Evolutionary conservation across 2,888 invertebrate genomes (phyloP), one percentile per base, ranked within the genome.

Genomic region (Autographa gamma): DNA sequence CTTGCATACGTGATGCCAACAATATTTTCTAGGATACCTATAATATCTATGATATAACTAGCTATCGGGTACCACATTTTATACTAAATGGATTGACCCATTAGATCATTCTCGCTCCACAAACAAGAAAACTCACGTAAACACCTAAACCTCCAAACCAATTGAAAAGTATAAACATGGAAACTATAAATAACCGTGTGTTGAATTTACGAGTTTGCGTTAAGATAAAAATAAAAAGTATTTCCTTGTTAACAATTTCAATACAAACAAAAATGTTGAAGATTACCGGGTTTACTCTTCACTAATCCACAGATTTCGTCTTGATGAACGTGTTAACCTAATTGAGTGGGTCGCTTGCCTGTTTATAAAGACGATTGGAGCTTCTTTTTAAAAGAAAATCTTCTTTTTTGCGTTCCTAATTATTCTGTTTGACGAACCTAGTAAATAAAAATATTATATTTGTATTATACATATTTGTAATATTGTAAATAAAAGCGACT

Each of bases 11-110:
- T 25, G n/a, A n/a, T n/a, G n/a, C n/a, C n/a, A n/a, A n/a, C n/a
- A 7, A 32, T 38, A 38, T 38, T 38, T 38, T 9, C 34, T 7
- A 6, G 9, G 34, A 38, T 38, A 38, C 0, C 38, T 38, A 1
- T 25, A 25, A 25, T 25, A 25, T 3, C 25, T 25, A 25, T n/a
- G n/a, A n/a, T n/a, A n/a, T 11, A 11, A 38, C 38, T 11, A 1
- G 25, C n/a, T 5, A 74, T 64, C 74, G 0, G 48, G 16, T n/a
- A 67, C 74, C 63, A 61, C 31, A 68, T 78, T 62, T 78, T 74
- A 63, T 52, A n/a, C 43, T n/a, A 43, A 61, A 25, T 18, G 19
- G 25, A 67, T 73, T 66, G 60, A 77, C 73, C 38, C 66, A 74
- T 65, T 41, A 18, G 25, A 58, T 74, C 38, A 67, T 52, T 52